phyloP scores from a whole-genome alignment of 2,888 invertebrate species.

The Sminthurides aquaticus region DNA sequence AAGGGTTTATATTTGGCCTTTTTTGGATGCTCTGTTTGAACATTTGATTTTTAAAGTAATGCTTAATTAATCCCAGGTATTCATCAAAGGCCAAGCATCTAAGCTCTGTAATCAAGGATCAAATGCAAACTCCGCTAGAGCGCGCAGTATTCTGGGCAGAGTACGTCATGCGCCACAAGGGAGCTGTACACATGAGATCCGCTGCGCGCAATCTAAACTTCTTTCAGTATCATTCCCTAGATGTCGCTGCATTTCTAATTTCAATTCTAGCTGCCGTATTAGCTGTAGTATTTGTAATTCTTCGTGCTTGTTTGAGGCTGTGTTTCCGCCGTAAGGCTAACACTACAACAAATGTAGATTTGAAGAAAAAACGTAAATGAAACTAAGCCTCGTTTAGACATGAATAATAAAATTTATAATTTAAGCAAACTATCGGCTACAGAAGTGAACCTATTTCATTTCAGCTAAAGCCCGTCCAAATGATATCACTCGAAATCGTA shows the following conservation, averaged over 20 bases:
- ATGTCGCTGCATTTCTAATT: constrained; percentile 32
- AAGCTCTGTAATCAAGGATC: constrained; percentile 48
- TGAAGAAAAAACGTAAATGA: background rate
- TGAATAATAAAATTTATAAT: too few relatives aligned
- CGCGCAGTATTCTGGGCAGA: constrained; percentile 27
- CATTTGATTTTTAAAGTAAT: too few relatives aligned
- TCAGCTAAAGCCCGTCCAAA: too few relatives aligned
- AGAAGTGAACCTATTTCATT: too few relatives aligned
- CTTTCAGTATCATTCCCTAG: constrained; percentile 44
- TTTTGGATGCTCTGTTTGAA: too few relatives aligned
- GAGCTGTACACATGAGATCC: constrained; percentile 40
- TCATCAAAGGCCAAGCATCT: constrained; percentile 51
- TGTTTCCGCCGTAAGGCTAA: background rate
- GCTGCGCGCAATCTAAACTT: constrained; percentile 42
- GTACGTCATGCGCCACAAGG: constrained; percentile 47
- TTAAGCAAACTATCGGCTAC: too few relatives aligned
- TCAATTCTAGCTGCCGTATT: constrained; percentile 12
- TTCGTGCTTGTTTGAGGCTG: background rate
- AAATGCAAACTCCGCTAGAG: constrained; percentile 13
- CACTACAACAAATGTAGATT: background rate
- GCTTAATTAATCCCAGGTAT: constrained; percentile 13
- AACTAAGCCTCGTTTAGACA: too few relatives aligned
- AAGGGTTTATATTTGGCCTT: too few relatives aligned
- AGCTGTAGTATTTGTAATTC: background rate
- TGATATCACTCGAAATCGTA: too few relatives aligned